Base-by-base conservation (phyloP, 2,113 vertebrate genomes). In the Embiotoca jacksoni region DNA sequence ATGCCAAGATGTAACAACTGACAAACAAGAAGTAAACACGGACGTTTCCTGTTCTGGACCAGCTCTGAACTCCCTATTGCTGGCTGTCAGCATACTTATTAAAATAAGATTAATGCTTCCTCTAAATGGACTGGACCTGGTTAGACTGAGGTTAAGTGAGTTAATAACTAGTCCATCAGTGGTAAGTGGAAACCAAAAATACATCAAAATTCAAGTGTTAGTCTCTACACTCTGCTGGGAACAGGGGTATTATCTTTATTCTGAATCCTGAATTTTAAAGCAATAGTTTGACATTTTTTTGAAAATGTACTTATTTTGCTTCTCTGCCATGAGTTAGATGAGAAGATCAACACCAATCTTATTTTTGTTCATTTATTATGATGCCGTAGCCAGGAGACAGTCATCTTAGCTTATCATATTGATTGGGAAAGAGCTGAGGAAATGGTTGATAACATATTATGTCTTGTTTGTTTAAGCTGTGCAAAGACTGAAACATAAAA, bases 101-200 rank as follows among this genome's bases (percentile, higher is more conserved):
- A 72, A 77, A 23, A 63, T 68, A 53, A 75, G 78, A 83, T 82
- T 77, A 41, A 66, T 62, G n/a, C 58, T 69, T 46, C 10, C 57
- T 72, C 47, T 16, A 39, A 81, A 84, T 64, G 37, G 58, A 72
- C 62, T 52, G 60, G 53, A 83, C 39, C 44, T 8, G 55, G 58
- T 66, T 55, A 64, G 61, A 86, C 69, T 41, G 68, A 72, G 62
- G 72, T 72, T 83, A 80, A 80, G 44, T 71, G 75, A 62, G 47
- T 35, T 72, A 87, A 88, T 63, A 73, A 49, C 74, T 72, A 80
- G 64, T 75, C 54, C 53, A 83, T 73, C 33, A 44, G 71, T 64
- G 16, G 31, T 62, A 23, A 23, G 66, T 80, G 53, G 54, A 58
- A 59, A 54, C 46, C 72, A 36, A 47, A 76, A 62, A 79, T 73